Percentiles rank a stretch among this genome's conserved stretches.
Conservation (phyloP, 2,113 vertebrate genomes). For the Danio rerio region DNA sequence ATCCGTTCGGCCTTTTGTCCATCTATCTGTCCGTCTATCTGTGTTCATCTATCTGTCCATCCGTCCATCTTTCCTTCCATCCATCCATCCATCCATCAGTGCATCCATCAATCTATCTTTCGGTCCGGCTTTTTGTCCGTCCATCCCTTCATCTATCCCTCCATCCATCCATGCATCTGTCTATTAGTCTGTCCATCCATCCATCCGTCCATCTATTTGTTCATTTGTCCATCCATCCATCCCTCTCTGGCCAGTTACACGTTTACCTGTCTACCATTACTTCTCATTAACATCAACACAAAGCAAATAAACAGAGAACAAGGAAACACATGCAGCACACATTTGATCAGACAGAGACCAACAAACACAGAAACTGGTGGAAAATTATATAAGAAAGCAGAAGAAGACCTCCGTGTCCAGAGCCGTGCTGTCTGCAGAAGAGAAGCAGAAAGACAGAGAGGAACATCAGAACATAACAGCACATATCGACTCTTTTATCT, state of each 20-base stretch:
- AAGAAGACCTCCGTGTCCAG: slow-evolving; percentile 96
- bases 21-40: neutral
- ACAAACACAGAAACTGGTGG: slow-evolving; percentile 27
- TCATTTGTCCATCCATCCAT: no score
- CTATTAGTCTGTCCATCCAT: no score
- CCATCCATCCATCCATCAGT: neutral
- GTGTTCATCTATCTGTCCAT: neutral
- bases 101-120: neutral
- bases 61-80: neutral
- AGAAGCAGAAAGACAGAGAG: slow-evolving; percentile 74
- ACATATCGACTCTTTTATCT: slow-evolving; percentile 35
- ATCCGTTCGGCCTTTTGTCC: neutral
- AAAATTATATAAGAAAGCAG: slow-evolving; percentile 58
- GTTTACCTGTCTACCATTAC: no score
- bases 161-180: no score
- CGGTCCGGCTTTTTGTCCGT: neutral
- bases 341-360: slow-evolving; percentile 55
- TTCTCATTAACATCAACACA: neutral
- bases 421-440: slow-evolving; percentile 91
- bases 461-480: slow-evolving; percentile 39
- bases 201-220: no score
- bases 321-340: slow-evolving; percentile 2
- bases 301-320: neutral
- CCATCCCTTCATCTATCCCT: neutral
- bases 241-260: no score